A percentile compares a stretch with the other conserved stretches of the same genome.
phyloP scores from a whole-genome alignment of 2,797 vertebrate species.

The Malacoraja senta region DNA sequence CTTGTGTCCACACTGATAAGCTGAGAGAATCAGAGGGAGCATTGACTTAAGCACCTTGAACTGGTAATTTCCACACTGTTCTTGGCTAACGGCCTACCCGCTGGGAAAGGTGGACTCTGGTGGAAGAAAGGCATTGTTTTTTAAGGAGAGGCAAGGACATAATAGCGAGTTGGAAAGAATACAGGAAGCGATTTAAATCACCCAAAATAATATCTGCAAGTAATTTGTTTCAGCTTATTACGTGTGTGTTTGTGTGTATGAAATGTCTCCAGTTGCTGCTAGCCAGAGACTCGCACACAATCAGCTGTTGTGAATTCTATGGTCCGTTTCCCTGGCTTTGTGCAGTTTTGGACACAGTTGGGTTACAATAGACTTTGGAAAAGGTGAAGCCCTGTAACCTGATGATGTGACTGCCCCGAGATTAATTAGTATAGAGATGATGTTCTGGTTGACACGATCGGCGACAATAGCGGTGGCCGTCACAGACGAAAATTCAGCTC shows the following conservation, averaged over 20 bases:
- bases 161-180: background rate
- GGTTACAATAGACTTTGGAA: conserved; percentile 52
- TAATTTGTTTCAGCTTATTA: background rate
- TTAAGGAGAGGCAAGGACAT: background rate
- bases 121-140: background rate
- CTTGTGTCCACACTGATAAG: too few relatives aligned
- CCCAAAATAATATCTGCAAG: background rate
- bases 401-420: conserved; percentile 62
- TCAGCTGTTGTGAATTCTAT: conserved; percentile 62
- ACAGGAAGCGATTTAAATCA: background rate
- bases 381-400: conserved; percentile 66
- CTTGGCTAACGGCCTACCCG: background rate
- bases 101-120: too few relatives aligned
- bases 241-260: background rate
- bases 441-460: conserved; percentile 73
- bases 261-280: background rate
- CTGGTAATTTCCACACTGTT: background rate
- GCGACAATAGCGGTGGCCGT: conserved; percentile 54
- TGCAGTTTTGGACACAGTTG: conserved; percentile 74
- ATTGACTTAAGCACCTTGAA: too few relatives aligned
- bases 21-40: too few relatives aligned
- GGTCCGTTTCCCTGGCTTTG: conserved; percentile 59
- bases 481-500: conserved; percentile 53
- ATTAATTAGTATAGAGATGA: conserved; percentile 83
- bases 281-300: conserved; percentile 58